Percentiles rank a stretch among this genome's conserved stretches.
Conservation (phyloP, 2,113 vertebrate species). For the Gymnorhina tibicen region DNA sequence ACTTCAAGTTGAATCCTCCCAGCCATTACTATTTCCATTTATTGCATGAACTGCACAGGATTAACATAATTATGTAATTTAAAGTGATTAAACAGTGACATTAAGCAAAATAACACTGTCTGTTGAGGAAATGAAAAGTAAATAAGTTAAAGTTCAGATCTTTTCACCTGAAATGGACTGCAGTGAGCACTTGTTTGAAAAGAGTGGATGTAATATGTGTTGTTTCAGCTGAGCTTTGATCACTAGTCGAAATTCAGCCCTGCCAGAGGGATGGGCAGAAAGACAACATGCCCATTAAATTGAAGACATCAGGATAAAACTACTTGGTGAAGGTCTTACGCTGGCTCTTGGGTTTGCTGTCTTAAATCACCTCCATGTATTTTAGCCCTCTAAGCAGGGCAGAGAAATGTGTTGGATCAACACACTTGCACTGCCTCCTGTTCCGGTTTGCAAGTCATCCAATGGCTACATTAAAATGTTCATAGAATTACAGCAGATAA, state of each 20-base stretch:
- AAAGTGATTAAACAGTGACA: not conserved
- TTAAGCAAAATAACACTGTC: conserved; percentile 5
- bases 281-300: not conserved
- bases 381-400: not conserved
- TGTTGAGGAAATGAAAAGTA: not conserved
- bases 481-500: not conserved
- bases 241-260: not conserved
- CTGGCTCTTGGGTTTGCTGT: not conserved
- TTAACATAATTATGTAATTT: not conserved
- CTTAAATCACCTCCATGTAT: not conserved
- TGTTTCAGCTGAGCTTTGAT: conserved; percentile 1
- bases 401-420: not conserved
- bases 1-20: not conserved
- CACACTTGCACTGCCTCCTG: not conserved
- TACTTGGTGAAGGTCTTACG: not conserved
- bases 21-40: not conserved
- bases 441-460: not conserved
- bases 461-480: not conserved
- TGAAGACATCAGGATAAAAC: not conserved
- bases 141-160: not conserved
- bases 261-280: not conserved
- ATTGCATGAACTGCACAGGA: not conserved
- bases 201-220: not conserved
- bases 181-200: not conserved
- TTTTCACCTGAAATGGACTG: conserved; percentile 11